A percentile compares a stretch with the other conserved stretches of the same genome.
These are phyloP conservation scores for Argyrosomus regius DNA, from an alignment of 2,797 vertebrate species.

Conservation along the genomic window DNA sequence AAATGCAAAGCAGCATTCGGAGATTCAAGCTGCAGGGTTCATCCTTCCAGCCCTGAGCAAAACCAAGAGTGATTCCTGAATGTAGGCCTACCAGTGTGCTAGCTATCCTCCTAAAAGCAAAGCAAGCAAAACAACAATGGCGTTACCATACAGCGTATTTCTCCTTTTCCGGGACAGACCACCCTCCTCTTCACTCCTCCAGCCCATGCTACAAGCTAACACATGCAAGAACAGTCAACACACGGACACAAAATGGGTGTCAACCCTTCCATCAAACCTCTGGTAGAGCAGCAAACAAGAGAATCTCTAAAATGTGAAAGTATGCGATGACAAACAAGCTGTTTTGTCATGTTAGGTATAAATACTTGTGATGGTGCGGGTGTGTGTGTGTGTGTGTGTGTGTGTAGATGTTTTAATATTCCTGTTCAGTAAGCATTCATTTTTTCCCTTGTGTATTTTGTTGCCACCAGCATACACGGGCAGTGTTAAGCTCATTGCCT, in stretches of 20 bases:
- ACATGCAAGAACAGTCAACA: too few species aligned
- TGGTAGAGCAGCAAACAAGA: background rate
- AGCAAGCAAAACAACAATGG: background rate
- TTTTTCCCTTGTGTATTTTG: constrained; percentile 18
- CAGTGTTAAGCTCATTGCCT: constrained; percentile 29
- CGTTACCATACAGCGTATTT: background rate
- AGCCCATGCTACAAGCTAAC: too few species aligned
- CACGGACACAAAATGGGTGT: background rate
- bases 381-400: constrained; percentile 31
- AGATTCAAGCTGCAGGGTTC: background rate
- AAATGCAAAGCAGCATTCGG: background rate
- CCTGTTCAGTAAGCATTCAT: constrained; percentile 8
- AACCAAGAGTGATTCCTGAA: background rate
- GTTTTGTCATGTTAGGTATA: background rate
- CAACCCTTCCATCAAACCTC: too few species aligned
- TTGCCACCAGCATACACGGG: constrained; percentile 42
- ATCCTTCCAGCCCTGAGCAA: background rate
- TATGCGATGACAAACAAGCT: background rate
- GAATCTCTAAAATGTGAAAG: background rate
- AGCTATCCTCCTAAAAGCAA: background rate
- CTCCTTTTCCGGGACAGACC: background rate
- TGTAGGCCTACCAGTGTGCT: too few species aligned
- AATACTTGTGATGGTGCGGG: constrained; percentile 13
- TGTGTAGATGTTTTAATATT: constrained; percentile 27
- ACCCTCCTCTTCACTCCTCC: too few species aligned